Base-by-base conservation (phyloP, 1,140 invertebrate genomes). In the Drosophila kanapiae region DNA sequence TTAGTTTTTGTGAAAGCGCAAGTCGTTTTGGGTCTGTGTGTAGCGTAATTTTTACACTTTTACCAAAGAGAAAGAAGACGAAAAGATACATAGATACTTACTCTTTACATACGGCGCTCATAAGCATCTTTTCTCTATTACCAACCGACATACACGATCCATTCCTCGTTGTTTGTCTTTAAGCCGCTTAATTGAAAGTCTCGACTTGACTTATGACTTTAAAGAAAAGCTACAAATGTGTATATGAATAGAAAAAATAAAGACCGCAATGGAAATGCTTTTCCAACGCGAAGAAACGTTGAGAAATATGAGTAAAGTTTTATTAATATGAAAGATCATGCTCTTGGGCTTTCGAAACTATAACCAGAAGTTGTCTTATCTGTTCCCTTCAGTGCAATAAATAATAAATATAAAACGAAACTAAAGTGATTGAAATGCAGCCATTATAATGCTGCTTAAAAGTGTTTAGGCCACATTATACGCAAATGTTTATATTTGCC, bases 181-280 rank as follows among this genome's bases (percentile, higher is more conserved):
- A 78, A 90, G 85, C 85, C 72, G 84, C 84, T 84, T 88, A 90
- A 88, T 88, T 88, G 84, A 88, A 88, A 84, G 78, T 88, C 84
- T 90, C 80, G 78, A 84, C 85, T 84, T 88, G 85, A 88, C 84
- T 90, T 88, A 88, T 88, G 84, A 88, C 84, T 88, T 43, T 48
- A 56, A 68, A 47, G 67, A 82, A 67, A 78, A 78, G 65, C 71
- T 58, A 49, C 60, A 56, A 71, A 76, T n/a, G 38, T 67, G 35
- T 54, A 33, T 16, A 33, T 3, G 29, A 11, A 16, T 3, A 29
- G 11, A 29, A 8, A 43, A 60, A 59, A 33, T 37, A 48, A 58
- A 71, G 65, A 64, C 38, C 38, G 35, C 37, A 16, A 58, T 42
- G 64, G 35, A 40, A 16, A 64, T 18, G 67, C 62, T 70, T 70